Base-by-base conservation (phyloP, 2,113 vertebrate genomes). In the Phasianus colchicus region DNA sequence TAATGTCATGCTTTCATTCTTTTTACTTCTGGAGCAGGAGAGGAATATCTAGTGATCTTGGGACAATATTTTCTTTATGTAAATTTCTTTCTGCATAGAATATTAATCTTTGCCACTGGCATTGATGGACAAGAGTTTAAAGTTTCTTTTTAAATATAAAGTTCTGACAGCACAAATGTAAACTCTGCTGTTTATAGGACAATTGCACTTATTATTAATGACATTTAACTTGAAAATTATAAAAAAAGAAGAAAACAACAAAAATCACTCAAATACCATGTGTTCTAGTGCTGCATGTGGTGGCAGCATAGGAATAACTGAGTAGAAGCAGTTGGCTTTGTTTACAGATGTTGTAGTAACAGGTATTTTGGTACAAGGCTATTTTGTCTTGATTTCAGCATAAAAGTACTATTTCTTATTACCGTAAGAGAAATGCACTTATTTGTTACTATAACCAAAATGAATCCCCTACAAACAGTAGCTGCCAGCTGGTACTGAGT, bases 21-120 rank as follows among this genome's bases (percentile, higher is more conserved):
- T 58, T 86, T 79, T 67, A 32, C 71, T 92, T 80, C 76, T 88
- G 45, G 34, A 74, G 27, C 38, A 83, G 50, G 11, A 54, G 27
- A 64, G 38, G 48, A 6, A 0, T 92, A 89, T 91, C n/a, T 75
- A 43, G 12, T 77, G 50, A 77, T 83, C 64, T 92, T 75, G 38
- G 54, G 77, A 72, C 40, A 95, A 84, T 79, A 84, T 96, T 95
- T 92, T 90, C 80, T 73, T 95, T 84, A 94, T 89, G 70, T 48
- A 87, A 63, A 90, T 94, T 78, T 93, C 32, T 9, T 88, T 43
- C 58, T 38, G 7, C 48, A 32, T 3, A 13, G 78, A 66, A 83
- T 87, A 63, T 89, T 91, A 83, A 79, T 89, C 70, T 83, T 22
- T 85, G 67, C 48, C 40, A n/a, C 45, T 89, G 67, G 29, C 50